Conservation (phyloP, 2,797 vertebrate species). For the Cyprinella venusta region DNA sequence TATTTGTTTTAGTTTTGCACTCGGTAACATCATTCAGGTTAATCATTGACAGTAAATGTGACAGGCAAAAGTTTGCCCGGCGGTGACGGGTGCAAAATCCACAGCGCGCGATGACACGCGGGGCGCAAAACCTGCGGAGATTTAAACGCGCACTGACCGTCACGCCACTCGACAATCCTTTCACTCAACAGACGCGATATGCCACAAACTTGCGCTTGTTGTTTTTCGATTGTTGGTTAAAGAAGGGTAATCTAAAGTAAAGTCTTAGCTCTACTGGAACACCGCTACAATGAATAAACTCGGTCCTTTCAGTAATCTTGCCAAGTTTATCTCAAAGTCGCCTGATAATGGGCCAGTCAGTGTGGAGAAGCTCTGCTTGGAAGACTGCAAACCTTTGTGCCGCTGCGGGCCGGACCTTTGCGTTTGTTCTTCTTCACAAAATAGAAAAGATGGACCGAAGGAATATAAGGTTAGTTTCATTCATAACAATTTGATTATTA, state of each 20-base stretch:
- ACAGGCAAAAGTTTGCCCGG: constrained; percentile 1
- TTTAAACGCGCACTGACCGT: constrained; percentile 37
- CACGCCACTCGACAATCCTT: background rate
- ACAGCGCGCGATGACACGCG: constrained; percentile 26
- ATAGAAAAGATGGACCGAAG: constrained; percentile 13
- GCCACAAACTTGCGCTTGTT: constrained; percentile 46
- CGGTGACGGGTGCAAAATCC: constrained; percentile 50
- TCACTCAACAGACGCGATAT: background rate
- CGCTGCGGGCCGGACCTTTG: constrained; percentile 12
- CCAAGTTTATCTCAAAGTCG: constrained; percentile 37
- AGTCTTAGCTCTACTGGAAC: background rate
- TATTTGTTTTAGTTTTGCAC: constrained; percentile 35
- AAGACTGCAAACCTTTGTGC: constrained; percentile 59
- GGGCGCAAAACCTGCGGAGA: constrained; percentile 50
- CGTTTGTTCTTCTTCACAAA: background rate
- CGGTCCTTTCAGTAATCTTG: constrained; percentile 55
- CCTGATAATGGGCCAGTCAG: constrained; percentile 5
- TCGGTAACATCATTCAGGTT: constrained; percentile 18
- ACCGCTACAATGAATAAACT: constrained; percentile 62
- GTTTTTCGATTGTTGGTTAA: constrained; percentile 26
- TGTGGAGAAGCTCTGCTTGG: constrained; percentile 72
- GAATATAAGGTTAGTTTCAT: constrained; percentile 51
- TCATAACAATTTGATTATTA: background rate
- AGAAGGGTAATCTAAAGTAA: background rate
- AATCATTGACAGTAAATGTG: constrained; percentile 49